Percentiles rank a stretch among this genome's conserved stretches.
phyloP scores from a whole-genome alignment of 2,113 vertebrate species.

The Paedocypris sp. region DNA sequence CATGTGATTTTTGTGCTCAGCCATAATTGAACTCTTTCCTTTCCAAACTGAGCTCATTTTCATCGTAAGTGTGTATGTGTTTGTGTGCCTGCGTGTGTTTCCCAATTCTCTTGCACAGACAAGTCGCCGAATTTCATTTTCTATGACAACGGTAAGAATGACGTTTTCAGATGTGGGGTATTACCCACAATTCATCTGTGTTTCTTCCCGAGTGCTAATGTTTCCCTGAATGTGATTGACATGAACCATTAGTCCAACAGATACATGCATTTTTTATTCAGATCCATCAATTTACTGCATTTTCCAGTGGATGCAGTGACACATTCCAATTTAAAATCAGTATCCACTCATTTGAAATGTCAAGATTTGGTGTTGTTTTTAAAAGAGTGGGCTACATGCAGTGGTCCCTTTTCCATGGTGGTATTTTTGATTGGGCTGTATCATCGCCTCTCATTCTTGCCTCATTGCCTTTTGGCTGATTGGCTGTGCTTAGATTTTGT shows the following conservation, averaged over 20 bases:
- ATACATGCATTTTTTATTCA: slow-evolving; percentile 4
- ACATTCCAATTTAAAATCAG: slow-evolving; percentile 7
- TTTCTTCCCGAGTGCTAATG: slow-evolving; percentile 2
- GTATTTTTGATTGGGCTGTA: slow-evolving; percentile 1
- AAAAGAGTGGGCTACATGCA: background rate
- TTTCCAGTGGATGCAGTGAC: slow-evolving; percentile 1
- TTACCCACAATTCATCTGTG: slow-evolving; percentile 23
- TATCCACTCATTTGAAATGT: slow-evolving; percentile 11
- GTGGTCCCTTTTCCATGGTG: background rate
- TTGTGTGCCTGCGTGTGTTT: slow-evolving; percentile 22
- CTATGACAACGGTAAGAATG: slow-evolving; percentile 40
- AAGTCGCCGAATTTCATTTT: slow-evolving; percentile 38
- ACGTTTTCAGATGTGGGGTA: slow-evolving; percentile 26
- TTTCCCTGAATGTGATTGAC: slow-evolving; percentile 23
- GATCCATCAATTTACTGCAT: slow-evolving; percentile 9
- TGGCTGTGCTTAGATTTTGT: slow-evolving; percentile 13
- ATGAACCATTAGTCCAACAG: slow-evolving; percentile 2
- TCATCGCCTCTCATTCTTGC: slow-evolving; percentile 5
- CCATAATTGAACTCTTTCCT: slow-evolving; percentile 22
- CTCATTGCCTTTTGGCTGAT: slow-evolving; percentile 12
- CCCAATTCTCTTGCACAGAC: slow-evolving; percentile 32
- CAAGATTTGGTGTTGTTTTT: slow-evolving; percentile 8
- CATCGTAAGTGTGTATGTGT: background rate
- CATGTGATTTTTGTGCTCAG: slow-evolving; percentile 3
- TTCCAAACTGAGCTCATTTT: slow-evolving; percentile 13